Percentiles rank a stretch among this genome's conserved stretches.
These are phyloP conservation scores for Lethrus apterus DNA, from an alignment of 1,140 invertebrate species.

Conservation along the genomic window DNA sequence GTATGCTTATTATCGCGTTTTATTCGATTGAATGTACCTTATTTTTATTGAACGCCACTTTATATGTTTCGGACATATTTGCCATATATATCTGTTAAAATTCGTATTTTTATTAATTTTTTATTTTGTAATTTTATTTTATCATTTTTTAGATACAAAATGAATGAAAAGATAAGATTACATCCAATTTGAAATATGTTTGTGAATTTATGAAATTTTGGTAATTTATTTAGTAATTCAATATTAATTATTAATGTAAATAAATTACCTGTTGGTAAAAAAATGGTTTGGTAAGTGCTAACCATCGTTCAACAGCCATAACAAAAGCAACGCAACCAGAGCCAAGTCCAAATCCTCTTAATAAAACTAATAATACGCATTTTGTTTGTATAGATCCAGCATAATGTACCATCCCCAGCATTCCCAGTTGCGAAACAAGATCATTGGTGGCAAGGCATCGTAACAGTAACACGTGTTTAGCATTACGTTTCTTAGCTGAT, in stretches of 20 bases:
- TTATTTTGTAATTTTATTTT: no score
- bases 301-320: constrained; percentile 79
- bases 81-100: no score
- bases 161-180: no score
- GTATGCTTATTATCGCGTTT: no score
- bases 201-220: not conserved
- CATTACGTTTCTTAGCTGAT: constrained; percentile 57
- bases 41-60: no score
- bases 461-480: constrained; percentile 72
- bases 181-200: not conserved
- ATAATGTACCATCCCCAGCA: constrained; percentile 48
- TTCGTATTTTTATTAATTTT: no score
- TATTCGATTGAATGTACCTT: no score
- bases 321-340: constrained; percentile 80
- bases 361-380: constrained; percentile 64
- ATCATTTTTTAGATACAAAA: no score
- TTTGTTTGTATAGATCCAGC: constrained; percentile 47
- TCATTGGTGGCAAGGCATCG: constrained; percentile 72
- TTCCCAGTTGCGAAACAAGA: constrained; percentile 65
- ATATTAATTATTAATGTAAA: constrained; percentile 4
- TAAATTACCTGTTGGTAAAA: constrained; percentile 73
- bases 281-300: constrained; percentile 79
- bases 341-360: constrained; percentile 74
- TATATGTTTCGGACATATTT: no score
- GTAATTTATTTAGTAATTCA: not conserved